phyloP scores from a whole-genome alignment of 53 echinoderm and acorn worm species.

The Apostichopus leukothele region DNA sequence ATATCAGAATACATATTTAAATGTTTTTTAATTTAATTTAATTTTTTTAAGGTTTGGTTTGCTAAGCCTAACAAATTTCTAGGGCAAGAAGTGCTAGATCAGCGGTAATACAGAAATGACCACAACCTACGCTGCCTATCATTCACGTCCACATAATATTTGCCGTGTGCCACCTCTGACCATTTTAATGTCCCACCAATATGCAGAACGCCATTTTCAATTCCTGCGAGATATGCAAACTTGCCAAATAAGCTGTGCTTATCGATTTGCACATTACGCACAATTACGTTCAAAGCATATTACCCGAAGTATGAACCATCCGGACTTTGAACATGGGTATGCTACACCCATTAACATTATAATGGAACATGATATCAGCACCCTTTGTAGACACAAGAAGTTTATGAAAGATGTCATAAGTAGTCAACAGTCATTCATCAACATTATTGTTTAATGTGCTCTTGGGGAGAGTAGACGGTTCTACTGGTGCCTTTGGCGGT shows the following conservation, averaged over 20 bases:
- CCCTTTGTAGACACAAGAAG: not conserved
- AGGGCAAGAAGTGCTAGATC: no score
- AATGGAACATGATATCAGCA: not conserved
- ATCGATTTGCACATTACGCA: no score
- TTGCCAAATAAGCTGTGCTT: not conserved
- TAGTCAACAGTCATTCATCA: slow-evolving; percentile 14
- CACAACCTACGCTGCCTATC: not conserved
- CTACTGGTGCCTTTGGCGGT: slow-evolving; percentile 57
- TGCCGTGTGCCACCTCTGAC: not conserved
- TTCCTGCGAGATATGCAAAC: not conserved
- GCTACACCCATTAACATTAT: not conserved
- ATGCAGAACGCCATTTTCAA: not conserved
- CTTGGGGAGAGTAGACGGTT: not conserved
- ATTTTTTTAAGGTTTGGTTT: no score
- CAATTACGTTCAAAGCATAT: no score
- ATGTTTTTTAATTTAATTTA: no score
- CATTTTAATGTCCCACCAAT: not conserved
- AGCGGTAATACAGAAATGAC: not conserved
- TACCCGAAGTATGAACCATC: no score
- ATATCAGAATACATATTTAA: no score
- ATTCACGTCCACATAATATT: not conserved
- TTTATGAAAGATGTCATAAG: not conserved
- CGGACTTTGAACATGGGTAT: no score
- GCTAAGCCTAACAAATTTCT: no score
- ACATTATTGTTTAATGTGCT: slow-evolving; percentile 24